These are phyloP conservation scores for Cheilosia urbana DNA, from an alignment of 2,888 invertebrate genomes.

Conservation along the genomic window DNA sequence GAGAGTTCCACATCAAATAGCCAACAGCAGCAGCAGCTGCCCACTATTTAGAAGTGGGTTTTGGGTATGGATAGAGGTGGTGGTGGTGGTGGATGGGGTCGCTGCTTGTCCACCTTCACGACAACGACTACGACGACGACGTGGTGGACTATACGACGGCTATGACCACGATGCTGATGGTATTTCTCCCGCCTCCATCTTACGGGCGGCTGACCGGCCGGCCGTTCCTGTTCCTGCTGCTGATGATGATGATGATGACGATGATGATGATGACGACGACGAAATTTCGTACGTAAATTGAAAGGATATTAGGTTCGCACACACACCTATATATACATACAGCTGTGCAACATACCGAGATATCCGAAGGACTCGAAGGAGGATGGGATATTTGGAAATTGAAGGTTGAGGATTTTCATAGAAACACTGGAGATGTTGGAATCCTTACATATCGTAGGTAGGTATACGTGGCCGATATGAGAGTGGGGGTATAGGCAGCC, in stretches of 20 bases:
- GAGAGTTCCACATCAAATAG: slow-evolving; percentile 75
- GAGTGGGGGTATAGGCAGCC: slow-evolving; percentile 26
- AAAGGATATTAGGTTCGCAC: slow-evolving; percentile 69
- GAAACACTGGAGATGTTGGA: slow-evolving; percentile 76
- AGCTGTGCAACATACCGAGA: slow-evolving; percentile 38
- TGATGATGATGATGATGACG: background rate
- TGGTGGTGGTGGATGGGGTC: slow-evolving; percentile 43
- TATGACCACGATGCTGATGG: slow-evolving; percentile 73
- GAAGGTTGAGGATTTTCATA: slow-evolving; percentile 75
- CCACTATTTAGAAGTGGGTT: slow-evolving; percentile 72
- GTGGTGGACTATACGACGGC: slow-evolving; percentile 61
- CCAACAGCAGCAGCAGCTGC: slow-evolving; percentile 74
- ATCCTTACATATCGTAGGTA: slow-evolving; percentile 63
- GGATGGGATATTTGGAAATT: slow-evolving; percentile 72
- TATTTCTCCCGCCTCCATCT: slow-evolving; percentile 56
- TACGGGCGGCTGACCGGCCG: slow-evolving; percentile 13
- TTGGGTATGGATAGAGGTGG: slow-evolving; percentile 21
- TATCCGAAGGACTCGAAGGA: slow-evolving; percentile 62
- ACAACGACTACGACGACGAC: slow-evolving; percentile 62
- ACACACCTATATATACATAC: slow-evolving; percentile 29
- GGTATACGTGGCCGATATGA: slow-evolving; percentile 16
- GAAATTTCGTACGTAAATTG: slow-evolving; percentile 75
- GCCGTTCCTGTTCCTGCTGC: background rate
- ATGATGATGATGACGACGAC: slow-evolving; percentile 72
- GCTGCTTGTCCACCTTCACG: slow-evolving; percentile 59